Conservation (phyloP, 2,888 invertebrate genomes). For the Heterodera filipjevi region DNA sequence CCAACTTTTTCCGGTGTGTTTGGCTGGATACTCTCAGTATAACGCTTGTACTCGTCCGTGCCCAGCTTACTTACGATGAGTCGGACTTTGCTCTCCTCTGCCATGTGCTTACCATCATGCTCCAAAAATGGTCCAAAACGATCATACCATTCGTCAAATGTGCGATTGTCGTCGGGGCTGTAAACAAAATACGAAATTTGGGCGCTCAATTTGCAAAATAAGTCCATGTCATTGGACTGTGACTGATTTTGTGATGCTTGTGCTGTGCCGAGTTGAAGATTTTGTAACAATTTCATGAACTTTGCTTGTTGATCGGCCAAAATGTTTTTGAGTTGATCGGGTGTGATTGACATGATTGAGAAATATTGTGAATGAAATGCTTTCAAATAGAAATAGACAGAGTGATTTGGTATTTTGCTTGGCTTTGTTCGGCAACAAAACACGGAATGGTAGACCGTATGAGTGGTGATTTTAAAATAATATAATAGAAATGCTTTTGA, state of each 20-base stretch:
- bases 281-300: not conserved
- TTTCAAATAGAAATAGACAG: too few relatives aligned
- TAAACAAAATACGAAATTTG: slow-evolving; percentile 19
- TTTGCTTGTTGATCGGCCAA: not conserved
- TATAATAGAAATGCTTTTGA: too few relatives aligned
- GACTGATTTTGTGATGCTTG: not conserved
- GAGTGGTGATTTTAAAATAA: too few relatives aligned
- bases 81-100: not conserved
- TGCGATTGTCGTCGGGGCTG: not conserved
- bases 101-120: slow-evolving; percentile 6
- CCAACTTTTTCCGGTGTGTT: not conserved
- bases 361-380: not conserved
- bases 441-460: too few relatives aligned
- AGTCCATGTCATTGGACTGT: not conserved
- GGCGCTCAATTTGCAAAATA: not conserved
- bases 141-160: slow-evolving; percentile 21
- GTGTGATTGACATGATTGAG: not conserved
- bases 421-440: too few relatives aligned
- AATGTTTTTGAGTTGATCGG: not conserved
- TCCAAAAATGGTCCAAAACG: slow-evolving; percentile 21
- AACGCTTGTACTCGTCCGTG: not conserved
- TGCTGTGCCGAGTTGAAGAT: not conserved
- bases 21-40: not conserved
- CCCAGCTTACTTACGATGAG: slow-evolving; percentile 23
- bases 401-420: not conserved